phyloP scores from a whole-genome alignment of 2,113 vertebrate species.

The Psephotus haematonotus region DNA sequence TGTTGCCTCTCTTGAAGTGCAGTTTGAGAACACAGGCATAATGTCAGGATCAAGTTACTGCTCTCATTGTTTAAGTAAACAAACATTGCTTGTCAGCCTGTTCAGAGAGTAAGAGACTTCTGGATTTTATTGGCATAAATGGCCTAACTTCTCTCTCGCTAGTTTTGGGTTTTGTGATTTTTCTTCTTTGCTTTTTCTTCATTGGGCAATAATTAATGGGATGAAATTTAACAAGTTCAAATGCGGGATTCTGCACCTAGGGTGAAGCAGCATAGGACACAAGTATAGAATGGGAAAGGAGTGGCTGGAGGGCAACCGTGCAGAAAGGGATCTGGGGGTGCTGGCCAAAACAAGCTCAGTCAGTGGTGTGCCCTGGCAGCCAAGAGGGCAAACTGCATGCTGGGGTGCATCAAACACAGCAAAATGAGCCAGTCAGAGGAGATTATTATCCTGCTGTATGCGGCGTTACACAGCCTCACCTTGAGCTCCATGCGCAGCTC shows the following conservation, averaged over 20 bases:
- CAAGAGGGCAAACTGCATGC: background rate
- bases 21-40: background rate
- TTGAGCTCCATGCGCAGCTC: background rate
- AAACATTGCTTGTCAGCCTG: background rate
- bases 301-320: background rate
- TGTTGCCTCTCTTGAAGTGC: background rate
- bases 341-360: background rate
- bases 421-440: too few species aligned
- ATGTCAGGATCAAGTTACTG: background rate
- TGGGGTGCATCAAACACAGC: too few species aligned
- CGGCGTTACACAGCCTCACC: background rate
- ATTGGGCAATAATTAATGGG: background rate
- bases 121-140: background rate
- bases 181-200: background rate
- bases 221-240: background rate
- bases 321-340: background rate
- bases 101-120: background rate
- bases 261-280: fast-evolving
- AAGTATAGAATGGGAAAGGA: background rate
- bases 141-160: background rate
- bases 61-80: background rate
- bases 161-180: background rate
- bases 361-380: background rate
- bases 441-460: background rate
- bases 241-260: background rate